Percentiles rank a stretch among this genome's conserved stretches.
Conservation (phyloP, 2,888 invertebrate genomes). For the Melieria omissa region DNA sequence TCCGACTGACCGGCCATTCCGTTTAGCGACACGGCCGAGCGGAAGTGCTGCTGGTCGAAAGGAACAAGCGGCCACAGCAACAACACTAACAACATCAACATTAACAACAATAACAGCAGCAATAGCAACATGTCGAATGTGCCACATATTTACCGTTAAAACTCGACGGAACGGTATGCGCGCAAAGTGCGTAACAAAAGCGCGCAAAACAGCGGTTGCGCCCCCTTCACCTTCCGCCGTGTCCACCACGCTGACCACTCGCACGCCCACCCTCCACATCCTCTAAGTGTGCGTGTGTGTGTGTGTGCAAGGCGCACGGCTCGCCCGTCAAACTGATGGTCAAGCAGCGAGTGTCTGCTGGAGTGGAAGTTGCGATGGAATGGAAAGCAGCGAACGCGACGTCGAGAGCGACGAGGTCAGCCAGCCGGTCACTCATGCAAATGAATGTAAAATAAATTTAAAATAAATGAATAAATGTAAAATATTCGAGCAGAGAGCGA, state of each 20-base stretch:
- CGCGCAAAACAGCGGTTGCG: neutral
- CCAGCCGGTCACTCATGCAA: slow-evolving; percentile 46
- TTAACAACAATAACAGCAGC: neutral
- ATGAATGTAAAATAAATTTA: slow-evolving; percentile 48
- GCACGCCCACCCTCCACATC: neutral
- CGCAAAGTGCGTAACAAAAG: slow-evolving; percentile 29
- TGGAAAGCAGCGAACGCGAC: neutral
- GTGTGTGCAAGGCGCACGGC: too few relatives aligned
- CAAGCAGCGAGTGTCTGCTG: too few relatives aligned
- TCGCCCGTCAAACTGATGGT: too few relatives aligned
- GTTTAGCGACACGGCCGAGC: neutral
- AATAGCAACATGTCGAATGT: neutral
- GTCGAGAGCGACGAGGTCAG: slow-evolving; percentile 17
- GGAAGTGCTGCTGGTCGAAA: slow-evolving; percentile 26
- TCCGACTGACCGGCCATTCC: slow-evolving; percentile 15
- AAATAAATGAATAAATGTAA: slow-evolving; percentile 47
- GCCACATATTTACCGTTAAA: neutral
- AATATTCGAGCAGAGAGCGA: neutral
- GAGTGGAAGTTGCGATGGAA: neutral
- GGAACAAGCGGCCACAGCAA: slow-evolving; percentile 14
- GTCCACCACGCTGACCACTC: neutral
- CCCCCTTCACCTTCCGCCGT: neutral
- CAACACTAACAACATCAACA: slow-evolving; percentile 16
- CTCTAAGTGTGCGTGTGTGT: too few relatives aligned
- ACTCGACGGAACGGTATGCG: neutral